A percentile compares a stretch with the other conserved stretches of the same genome.
Conservation (phyloP, 2,888 invertebrate species). For the Lampropteryx suffumata region DNA sequence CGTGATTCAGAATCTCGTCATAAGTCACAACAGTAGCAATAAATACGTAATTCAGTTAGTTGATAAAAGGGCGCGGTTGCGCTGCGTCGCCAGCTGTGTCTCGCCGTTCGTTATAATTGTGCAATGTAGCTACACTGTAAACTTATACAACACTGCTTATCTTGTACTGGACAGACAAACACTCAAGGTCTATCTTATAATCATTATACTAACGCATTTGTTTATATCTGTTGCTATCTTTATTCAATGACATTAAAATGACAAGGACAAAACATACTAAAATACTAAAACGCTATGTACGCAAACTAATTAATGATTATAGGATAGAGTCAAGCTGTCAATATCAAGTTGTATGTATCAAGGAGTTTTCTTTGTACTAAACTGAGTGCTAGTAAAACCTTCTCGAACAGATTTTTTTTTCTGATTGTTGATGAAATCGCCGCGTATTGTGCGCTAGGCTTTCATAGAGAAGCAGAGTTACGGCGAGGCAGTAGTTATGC, state of each 20-base stretch:
- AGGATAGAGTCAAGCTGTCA: no score
- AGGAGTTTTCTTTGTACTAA: neutral
- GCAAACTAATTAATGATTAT: no score
- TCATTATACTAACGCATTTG: no score
- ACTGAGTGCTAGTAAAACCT: neutral
- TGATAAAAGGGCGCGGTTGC: constrained; percentile 54
- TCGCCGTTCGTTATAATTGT: constrained; percentile 44
- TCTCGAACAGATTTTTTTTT: neutral
- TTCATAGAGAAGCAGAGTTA: constrained; percentile 26
- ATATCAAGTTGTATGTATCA: neutral
- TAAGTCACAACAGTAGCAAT: constrained; percentile 83
- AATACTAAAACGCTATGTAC: no score
- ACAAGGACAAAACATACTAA: no score
- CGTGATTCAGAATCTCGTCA: constrained; percentile 83
- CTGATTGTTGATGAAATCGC: neutral
- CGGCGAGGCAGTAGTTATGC: constrained; percentile 19
- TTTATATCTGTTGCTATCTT: no score
- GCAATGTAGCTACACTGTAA: constrained; percentile 63
- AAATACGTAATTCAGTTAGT: constrained; percentile 71
- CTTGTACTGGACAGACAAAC: constrained; percentile 6
- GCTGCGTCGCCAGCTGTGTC: constrained; percentile 45
- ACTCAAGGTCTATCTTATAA: constrained; percentile 6
- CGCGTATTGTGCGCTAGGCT: neutral
- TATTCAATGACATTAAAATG: no score
- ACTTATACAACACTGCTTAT: no score